Percentiles rank a stretch among this genome's conserved stretches.
phyloP scores from a whole-genome alignment of 2,797 vertebrate genomes.

The Lateolabrax maculatus region DNA sequence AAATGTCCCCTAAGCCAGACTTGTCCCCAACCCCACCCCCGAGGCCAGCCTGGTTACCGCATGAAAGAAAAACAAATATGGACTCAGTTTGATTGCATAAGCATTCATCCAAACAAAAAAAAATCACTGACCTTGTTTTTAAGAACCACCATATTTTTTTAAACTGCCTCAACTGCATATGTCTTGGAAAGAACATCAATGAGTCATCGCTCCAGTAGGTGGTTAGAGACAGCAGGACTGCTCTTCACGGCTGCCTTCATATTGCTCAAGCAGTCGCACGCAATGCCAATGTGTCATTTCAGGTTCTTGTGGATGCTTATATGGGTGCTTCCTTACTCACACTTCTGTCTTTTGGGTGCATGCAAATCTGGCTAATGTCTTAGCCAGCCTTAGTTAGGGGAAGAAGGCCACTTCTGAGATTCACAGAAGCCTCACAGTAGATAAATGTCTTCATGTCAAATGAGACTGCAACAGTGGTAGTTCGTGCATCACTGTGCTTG shows the following conservation, averaged over 20 bases:
- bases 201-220: slow-evolving; percentile 59
- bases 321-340: background rate
- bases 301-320: slow-evolving; percentile 5
- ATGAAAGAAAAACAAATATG: slow-evolving; percentile 61
- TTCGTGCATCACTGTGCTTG: background rate
- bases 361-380: background rate
- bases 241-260: slow-evolving; percentile 39
- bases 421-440: background rate
- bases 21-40: slow-evolving; percentile 24
- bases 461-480: slow-evolving; percentile 4
- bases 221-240: slow-evolving; percentile 35
- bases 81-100: slow-evolving; percentile 66
- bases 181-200: slow-evolving; percentile 49
- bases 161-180: slow-evolving; percentile 39
- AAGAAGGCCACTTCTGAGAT: background rate
- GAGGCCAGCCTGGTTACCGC: slow-evolving; percentile 39
- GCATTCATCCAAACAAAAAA: slow-evolving; percentile 46
- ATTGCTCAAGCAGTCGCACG: slow-evolving; percentile 27
- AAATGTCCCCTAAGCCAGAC: slow-evolving; percentile 56
- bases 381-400: background rate
- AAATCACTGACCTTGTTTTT: slow-evolving; percentile 63
- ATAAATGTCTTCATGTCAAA: background rate
- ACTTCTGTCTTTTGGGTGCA: background rate
- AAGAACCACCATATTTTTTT: slow-evolving; percentile 47
- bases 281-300: slow-evolving; percentile 36